phyloP scores from a whole-genome alignment of 2,113 vertebrate genomes.

The Mustela nigripes region DNA sequence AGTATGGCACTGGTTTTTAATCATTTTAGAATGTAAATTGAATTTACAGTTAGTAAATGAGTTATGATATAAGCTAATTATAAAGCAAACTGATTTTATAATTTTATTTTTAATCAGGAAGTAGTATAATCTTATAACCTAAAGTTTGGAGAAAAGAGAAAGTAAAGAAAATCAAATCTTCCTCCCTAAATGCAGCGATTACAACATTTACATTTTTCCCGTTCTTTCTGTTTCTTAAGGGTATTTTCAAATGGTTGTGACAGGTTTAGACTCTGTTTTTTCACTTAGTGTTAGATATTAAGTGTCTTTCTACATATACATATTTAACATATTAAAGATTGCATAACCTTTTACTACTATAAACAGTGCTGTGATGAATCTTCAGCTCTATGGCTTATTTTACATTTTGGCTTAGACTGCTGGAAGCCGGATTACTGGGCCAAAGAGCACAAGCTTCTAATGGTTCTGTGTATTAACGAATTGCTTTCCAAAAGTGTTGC shows the following conservation, averaged over 20 bases:
- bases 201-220: constrained; percentile 33
- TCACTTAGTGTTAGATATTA: neutral
- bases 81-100: constrained; percentile 36
- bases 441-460: constrained; percentile 53
- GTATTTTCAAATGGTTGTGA: neutral
- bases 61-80: constrained; percentile 52
- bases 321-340: constrained; percentile 67
- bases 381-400: constrained; percentile 42
- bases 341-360: constrained; percentile 11
- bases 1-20: neutral
- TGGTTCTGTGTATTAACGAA: constrained; percentile 16
- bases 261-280: constrained; percentile 14
- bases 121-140: constrained; percentile 16
- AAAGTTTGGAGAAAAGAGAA: constrained; percentile 43
- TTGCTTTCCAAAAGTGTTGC: constrained; percentile 53
- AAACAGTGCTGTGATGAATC: constrained; percentile 46
- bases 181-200: neutral
- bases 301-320: neutral
- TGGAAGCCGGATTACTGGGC: constrained; percentile 40
- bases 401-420: constrained; percentile 56
- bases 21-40: constrained; percentile 38
- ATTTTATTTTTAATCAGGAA: constrained; percentile 66
- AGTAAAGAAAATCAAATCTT: constrained; percentile 25
- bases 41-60: constrained; percentile 53
- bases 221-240: constrained; percentile 36